Percentiles rank a stretch among this genome's conserved stretches.
phyloP scores from a whole-genome alignment of 2,113 vertebrate species.

The Calonectris borealis region DNA sequence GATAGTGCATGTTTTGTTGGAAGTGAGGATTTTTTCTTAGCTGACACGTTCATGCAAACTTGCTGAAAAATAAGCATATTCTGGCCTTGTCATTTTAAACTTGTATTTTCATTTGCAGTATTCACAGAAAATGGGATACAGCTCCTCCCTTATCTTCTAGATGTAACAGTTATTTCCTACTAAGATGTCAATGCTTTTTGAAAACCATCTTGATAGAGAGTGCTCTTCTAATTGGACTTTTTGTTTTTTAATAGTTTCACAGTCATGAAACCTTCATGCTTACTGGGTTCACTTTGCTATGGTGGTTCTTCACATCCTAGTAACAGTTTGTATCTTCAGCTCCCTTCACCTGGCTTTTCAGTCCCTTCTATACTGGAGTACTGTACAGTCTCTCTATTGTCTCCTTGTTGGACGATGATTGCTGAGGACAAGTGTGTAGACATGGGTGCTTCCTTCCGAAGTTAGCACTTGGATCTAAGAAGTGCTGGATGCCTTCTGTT shows the following conservation, averaged over 20 bases:
- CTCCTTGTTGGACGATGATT: not conserved
- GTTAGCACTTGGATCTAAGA: not conserved
- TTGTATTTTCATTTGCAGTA: not conserved
- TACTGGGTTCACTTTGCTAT: not conserved
- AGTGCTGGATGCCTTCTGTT: not conserved
- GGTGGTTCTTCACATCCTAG: not conserved
- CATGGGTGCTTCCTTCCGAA: not conserved
- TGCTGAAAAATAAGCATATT: not conserved
- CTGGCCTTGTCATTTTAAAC: not conserved
- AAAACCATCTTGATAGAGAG: not conserved
- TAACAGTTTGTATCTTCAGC: not conserved
- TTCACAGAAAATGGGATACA: not conserved
- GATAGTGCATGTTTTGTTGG: not conserved
- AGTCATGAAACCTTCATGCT: not conserved
- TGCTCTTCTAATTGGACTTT: not conserved
- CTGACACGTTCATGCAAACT: accelerated
- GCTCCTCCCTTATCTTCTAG: not conserved
- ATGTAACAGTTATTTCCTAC: not conserved
- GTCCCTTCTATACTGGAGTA: not conserved
- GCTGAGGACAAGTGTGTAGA: not conserved
- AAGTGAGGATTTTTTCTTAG: not conserved
- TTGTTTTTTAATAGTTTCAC: not conserved
- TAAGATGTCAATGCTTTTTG: not conserved
- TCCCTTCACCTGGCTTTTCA: not conserved
- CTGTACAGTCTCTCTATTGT: not conserved